Evolutionary conservation across 1,140 invertebrate species (phyloP).

Genomic region (Sesamia nonagrioides): DNA sequence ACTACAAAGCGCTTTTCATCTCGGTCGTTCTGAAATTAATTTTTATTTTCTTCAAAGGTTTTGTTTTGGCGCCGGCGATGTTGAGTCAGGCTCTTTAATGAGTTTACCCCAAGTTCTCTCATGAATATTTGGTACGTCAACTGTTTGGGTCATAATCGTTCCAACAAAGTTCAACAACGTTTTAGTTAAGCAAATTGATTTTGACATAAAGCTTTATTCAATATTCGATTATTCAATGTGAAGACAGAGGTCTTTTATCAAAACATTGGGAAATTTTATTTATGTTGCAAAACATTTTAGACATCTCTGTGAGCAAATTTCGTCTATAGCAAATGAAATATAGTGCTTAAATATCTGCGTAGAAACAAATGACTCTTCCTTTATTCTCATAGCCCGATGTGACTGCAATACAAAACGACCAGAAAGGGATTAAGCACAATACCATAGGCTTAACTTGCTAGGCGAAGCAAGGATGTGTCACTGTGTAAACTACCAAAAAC

Average conservation of each 20-base stretch:
- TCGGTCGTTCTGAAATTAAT: conserved; percentile 45
- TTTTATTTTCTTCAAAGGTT: conserved; percentile 54
- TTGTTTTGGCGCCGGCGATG: conserved; percentile 32
- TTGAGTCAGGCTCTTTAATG: conserved; percentile 39
- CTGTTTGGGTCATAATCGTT: conserved; percentile 16
- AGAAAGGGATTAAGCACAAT: too few relatives aligned
- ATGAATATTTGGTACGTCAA: conserved; percentile 34
- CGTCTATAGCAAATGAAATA: too few relatives aligned
- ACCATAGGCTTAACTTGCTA: too few relatives aligned
- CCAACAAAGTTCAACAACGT: conserved; percentile 5
- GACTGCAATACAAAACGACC: too few relatives aligned
- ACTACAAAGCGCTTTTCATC: conserved; percentile 64
- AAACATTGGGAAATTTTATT: conserved; percentile 19
- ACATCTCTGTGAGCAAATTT: not conserved
- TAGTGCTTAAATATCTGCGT: too few relatives aligned
- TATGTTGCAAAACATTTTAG: conserved; percentile 13
- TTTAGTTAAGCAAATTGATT: conserved; percentile 3
- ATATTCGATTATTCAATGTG: conserved; percentile 4
- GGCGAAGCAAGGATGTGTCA: too few relatives aligned
- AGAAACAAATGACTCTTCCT: too few relatives aligned
- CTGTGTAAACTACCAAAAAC: too few relatives aligned
- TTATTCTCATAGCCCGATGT: too few relatives aligned
- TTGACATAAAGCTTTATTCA: conserved; percentile 24
- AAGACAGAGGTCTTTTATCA: conserved; percentile 10
- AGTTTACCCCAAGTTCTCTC: conserved; percentile 21